Evolutionary conservation across 92 coral and sea anemone species (phyloP), one percentile per base, ranked within the genome.

Genomic region (Phenganax subtilis): DNA sequence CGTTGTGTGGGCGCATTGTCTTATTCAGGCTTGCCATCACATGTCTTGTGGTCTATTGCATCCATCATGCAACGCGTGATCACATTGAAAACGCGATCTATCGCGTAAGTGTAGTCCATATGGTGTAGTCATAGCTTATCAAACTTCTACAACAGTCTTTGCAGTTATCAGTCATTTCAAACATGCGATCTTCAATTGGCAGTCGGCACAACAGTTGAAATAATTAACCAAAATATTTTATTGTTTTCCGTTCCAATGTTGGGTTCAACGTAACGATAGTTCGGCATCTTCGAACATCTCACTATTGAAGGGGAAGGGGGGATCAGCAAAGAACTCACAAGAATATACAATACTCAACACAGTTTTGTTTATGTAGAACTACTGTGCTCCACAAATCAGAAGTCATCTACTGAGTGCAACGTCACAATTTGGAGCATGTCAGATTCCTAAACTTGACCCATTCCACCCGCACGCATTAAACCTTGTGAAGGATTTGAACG

Each of bases 391-490:
- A 17, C 30, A 7, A 30, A 37, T 37, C 54, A 53, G 47, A 10
- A 16, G 47, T 9, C 53, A 68, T 29, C 2, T 68, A 30, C 10
- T 37, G 52, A 68, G 29, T 27, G 53, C 11, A 7, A 37, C 52
- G 30, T 68, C 73, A 2, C 53, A 37, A 14, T 12, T 52, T 68
- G 73, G 3, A 12, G 37, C 52, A 12, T 68, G 73, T 37, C 73
- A 53, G 37, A 30, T 68, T 30, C 73, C 73, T 10, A 30, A 68
- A 68, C 73, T 68, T 12, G 73, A 68, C 37, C 73, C 73, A 68
- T 68, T 68, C 47, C 73, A 68, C 15, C 73, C 73, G 11, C 73
- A 68, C 73, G 73, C 73, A 14, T 30, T 68, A 53, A 68, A 68
- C 17, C 73, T 68, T 5, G 73, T 68, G 54, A 30, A 68, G 47